A percentile compares a stretch with the other conserved stretches of the same genome.
phyloP scores from a whole-genome alignment of 2,113 vertebrate genomes.

The Loxodonta africana region DNA sequence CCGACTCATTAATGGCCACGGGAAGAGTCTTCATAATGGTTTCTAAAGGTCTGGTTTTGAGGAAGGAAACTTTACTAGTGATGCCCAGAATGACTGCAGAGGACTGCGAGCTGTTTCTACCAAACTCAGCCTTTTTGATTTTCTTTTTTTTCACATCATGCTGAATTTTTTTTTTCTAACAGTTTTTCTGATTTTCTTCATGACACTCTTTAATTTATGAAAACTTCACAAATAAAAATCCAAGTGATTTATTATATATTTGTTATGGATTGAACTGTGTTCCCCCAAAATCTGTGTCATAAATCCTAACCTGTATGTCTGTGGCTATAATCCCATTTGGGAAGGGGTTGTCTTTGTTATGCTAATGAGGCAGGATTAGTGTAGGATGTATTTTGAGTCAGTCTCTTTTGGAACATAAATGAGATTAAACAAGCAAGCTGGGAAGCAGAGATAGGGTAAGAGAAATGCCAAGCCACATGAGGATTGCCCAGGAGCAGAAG shows the following conservation, averaged over 20 bases:
- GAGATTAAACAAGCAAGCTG: no score
- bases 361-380: no score
- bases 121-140: background rate
- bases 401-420: no score
- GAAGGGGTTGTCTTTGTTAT: no score
- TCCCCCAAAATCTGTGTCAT: no score
- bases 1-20: slow-evolving; percentile 33
- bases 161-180: no score
- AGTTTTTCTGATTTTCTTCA: background rate
- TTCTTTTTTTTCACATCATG: background rate
- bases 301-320: no score
- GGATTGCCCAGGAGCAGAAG: no score
- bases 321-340: no score
- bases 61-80: slow-evolving; percentile 54
- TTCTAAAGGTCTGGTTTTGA: slow-evolving; percentile 66
- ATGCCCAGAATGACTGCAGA: background rate
- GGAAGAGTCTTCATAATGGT: slow-evolving; percentile 9
- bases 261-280: background rate
- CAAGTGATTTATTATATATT: background rate
- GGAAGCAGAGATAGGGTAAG: no score
- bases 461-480: no score
- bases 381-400: no score
- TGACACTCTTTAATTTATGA: background rate
- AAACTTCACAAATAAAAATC: background rate
- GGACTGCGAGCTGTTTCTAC: background rate